Conservation (phyloP, 2,113 vertebrate genomes). For the Alosa alosa region DNA sequence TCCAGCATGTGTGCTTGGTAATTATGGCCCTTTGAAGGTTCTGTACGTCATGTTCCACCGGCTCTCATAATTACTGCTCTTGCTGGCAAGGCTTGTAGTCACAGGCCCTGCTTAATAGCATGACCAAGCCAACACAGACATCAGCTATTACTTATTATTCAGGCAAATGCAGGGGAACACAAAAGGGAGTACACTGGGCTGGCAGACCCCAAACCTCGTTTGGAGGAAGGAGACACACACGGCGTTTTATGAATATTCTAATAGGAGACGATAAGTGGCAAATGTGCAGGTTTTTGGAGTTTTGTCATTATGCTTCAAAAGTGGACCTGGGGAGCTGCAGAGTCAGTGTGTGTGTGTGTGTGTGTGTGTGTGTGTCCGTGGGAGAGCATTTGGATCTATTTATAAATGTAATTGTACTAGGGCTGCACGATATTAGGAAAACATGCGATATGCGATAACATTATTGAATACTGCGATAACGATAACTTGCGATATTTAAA, state of each 20-base stretch:
- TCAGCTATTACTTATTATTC: constrained; percentile 58
- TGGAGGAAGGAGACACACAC: background rate
- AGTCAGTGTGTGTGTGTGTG: background rate
- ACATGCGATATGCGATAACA: no score
- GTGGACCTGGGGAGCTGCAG: background rate
- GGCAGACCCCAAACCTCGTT: background rate
- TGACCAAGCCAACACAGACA: constrained; percentile 47
- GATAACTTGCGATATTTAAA: no score
- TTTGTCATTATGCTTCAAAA: background rate
- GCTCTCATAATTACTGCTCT: constrained; percentile 39
- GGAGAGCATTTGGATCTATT: background rate
- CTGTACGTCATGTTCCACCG: constrained; percentile 33
- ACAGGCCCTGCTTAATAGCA: constrained; percentile 57
- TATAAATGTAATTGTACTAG: background rate
- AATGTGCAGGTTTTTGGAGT: constrained; percentile 10
- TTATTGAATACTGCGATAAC: no score
- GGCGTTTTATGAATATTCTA: constrained; percentile 24
- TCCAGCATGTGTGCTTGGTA: constrained; percentile 37
- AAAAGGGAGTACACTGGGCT: background rate
- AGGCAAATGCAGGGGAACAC: constrained; percentile 26
- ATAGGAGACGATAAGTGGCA: constrained; percentile 23
- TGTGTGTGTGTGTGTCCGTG: background rate
- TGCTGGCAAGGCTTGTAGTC: constrained; percentile 47
- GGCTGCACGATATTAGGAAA: no score
- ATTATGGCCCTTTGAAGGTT: constrained; percentile 47